Percentiles rank a stretch among this genome's conserved stretches.
phyloP scores from a whole-genome alignment of 64 coral and sea anemone genomes.

The Trachythela sp. region DNA sequence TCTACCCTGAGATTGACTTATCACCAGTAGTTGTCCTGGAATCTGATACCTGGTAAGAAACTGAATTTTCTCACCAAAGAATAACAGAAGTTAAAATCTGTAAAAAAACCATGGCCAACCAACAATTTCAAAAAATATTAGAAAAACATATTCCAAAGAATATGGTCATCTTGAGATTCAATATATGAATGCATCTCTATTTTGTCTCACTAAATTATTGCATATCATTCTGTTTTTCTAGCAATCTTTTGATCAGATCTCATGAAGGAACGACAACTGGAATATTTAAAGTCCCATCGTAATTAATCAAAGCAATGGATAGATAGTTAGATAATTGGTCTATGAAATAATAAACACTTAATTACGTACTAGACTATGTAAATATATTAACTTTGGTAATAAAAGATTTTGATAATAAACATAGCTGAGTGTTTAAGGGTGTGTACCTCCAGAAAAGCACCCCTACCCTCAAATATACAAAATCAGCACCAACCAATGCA shows the following conservation, averaged over 20 bases:
- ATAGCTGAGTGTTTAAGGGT: too few species aligned
- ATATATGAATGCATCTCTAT: too few species aligned
- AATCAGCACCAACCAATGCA: too few species aligned
- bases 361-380: not conserved
- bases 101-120: too few species aligned
- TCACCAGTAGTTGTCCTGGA: not conserved
- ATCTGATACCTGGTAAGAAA: not conserved
- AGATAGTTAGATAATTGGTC: not conserved
- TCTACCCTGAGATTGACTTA: not conserved
- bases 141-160: too few species aligned
- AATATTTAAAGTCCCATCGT: not conserved
- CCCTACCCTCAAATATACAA: too few species aligned
- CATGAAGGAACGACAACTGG: not conserved
- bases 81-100: too few species aligned
- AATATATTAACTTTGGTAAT: not conserved
- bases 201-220: not conserved
- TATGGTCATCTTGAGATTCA: too few species aligned
- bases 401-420: not conserved
- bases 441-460: too few species aligned
- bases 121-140: too few species aligned
- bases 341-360: not conserved
- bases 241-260: slow-evolving; percentile 3
- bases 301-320: not conserved
- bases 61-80: not conserved
- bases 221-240: not conserved